phyloP scores from a whole-genome alignment of 35 echinoderm and acorn worm species.

The Chiridota heheva region DNA sequence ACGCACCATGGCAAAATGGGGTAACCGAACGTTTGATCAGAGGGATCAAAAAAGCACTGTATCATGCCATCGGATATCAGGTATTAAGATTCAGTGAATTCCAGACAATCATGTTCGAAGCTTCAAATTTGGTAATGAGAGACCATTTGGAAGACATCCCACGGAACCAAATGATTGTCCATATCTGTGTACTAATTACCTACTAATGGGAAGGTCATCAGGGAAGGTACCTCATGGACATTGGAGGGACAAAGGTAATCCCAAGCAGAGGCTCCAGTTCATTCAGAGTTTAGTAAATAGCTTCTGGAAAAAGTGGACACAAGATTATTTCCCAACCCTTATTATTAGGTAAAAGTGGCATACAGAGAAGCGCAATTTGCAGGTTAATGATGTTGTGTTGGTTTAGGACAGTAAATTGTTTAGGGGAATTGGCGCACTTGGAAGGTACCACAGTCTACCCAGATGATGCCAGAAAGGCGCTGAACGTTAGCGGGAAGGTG shows the following conservation, averaged over 20 bases:
- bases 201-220: constrained; percentile 43
- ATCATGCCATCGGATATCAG: constrained; percentile 36
- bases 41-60: constrained; percentile 18
- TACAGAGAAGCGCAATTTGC: constrained; percentile 35
- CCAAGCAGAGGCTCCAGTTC: constrained; percentile 38
- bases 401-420: constrained; percentile 45
- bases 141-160: constrained; percentile 50
- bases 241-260: constrained; percentile 40
- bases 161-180: constrained; percentile 41
- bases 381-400: constrained; percentile 42
- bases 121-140: constrained; percentile 36
- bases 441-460: constrained; percentile 16
- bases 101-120: constrained; percentile 41
- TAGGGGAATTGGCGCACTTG: constrained; percentile 18
- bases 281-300: constrained; percentile 45
- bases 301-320: constrained; percentile 57
- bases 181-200: constrained; percentile 51
- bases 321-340: constrained; percentile 48
- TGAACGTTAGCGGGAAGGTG: constrained; percentile 8
- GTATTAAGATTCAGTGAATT: constrained; percentile 26
- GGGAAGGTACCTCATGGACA: constrained; percentile 33
- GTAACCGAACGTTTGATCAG: constrained; percentile 30
- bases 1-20: constrained; percentile 52
- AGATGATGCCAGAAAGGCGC: constrained; percentile 11
- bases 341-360: constrained; percentile 55